Base-by-base conservation (phyloP, 64 coral and sea anemone genomes). In the Porites lutea region DNA sequence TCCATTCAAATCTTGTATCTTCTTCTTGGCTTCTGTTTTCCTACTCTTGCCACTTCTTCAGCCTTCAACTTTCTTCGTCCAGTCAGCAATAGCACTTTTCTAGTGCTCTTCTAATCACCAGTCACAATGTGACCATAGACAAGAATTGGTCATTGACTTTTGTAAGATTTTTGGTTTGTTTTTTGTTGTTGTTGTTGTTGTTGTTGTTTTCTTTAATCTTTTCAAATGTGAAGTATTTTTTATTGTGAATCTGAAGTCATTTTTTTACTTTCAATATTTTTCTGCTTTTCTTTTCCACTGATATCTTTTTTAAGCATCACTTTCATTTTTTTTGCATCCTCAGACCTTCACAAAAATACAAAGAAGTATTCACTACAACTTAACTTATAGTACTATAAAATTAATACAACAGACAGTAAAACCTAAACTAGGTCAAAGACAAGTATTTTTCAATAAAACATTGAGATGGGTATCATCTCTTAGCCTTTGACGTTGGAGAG, bases 91-190 rank as follows among this genome's bases (percentile, higher is more conserved):
- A 48, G 6, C 22, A 46, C 73, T 50, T 51, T 19, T 51, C 46
- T 4, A 49, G 13, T n/a, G 12, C 27, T 18, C 12, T 21, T 37
- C 27, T 60, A 6, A 44, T n/a, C 46, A 52, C 46, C 22, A 8
- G 13, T 65, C 59, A 82, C 46, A 84, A 23, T 12, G 12, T 50
- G 37, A 4, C 46, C 62, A 67, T 63, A 15, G 8, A 81, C 20
- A 14, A 68, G 21, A 68, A 48, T 71, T 72, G 82, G 69, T 79
- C 59, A 93, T 87, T 93, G 82, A 93, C 91, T 93, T 93, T 93
- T 48, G 63, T n/a, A 52, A 59, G 48, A 55, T 62, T 52, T 93
- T 92, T 92, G n/a, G 72, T 86, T 86, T 52, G 74, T 83, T 83
- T 55, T 62, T 62, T 60, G n/a, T 21, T 89, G 78, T 60, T 73